Percentiles rank a stretch among this genome's conserved stretches.
These are phyloP conservation scores for Himalopsyche kuldschensis DNA, from an alignment of 2,888 invertebrate species.

Conservation along the genomic window DNA sequence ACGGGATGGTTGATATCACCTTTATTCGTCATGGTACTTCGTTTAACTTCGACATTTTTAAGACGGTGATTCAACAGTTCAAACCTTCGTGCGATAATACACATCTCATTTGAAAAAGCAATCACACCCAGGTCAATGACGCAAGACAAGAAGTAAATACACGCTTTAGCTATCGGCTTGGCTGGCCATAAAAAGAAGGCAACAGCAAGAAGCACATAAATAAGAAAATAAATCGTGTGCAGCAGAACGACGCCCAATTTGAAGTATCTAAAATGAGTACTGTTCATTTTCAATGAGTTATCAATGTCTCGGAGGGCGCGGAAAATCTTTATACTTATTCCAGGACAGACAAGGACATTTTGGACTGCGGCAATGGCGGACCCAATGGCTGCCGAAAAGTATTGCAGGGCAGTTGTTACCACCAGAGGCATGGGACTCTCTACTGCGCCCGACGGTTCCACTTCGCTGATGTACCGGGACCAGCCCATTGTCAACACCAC, in stretches of 20 bases:
- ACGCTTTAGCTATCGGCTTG: background rate
- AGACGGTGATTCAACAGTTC: constrained; percentile 4
- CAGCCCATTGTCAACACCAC: background rate
- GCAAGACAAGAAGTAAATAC: background rate
- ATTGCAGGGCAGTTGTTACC: background rate
- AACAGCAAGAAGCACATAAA: background rate
- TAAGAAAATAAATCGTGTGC: background rate
- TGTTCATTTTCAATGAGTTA: background rate
- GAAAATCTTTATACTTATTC: background rate
- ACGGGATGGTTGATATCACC: background rate
- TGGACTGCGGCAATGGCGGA: background rate
- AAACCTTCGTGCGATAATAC: background rate
- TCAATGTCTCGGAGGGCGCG: background rate
- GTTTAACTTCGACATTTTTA: background rate
- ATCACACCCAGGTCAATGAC: background rate
- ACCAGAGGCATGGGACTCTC: background rate
- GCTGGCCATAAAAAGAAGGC: background rate
- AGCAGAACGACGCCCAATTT: constrained; percentile 1
- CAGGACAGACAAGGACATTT: background rate
- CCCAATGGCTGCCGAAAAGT: background rate
- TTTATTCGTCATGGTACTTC: background rate
- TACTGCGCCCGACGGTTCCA: background rate
- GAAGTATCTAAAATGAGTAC: background rate
- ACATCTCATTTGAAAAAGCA: background rate
- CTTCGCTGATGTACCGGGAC: background rate